These are phyloP conservation scores for Semotilus atromaculatus DNA, from an alignment of 2,797 vertebrate genomes.

Conservation along the genomic window DNA sequence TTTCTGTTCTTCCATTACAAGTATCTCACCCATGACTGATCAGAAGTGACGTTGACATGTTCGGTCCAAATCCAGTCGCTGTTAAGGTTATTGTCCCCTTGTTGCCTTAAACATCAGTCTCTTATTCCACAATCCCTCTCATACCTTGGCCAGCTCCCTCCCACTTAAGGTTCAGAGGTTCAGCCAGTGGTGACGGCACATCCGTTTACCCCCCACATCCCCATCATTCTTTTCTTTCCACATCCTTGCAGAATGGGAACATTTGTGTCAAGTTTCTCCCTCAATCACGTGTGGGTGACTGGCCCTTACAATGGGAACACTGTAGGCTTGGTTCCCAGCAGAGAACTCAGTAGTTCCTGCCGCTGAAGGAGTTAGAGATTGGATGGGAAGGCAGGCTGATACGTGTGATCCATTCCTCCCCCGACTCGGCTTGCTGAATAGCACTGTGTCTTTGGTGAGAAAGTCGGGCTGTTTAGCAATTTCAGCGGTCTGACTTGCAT, in stretches of 20 bases:
- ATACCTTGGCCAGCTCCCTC: conserved; percentile 20
- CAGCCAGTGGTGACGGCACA: conserved; percentile 28
- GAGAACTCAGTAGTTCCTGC: conserved; percentile 48
- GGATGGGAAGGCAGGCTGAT: conserved; percentile 44
- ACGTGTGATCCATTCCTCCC: conserved; percentile 50
- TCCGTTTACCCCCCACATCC: conserved; percentile 27
- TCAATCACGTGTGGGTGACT: conserved; percentile 67
- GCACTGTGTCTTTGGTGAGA: conserved; percentile 49
- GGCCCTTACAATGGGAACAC: conserved; percentile 72
- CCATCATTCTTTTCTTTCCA: conserved; percentile 38
- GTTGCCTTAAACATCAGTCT: background rate
- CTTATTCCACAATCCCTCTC: conserved; percentile 23
- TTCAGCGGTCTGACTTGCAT: conserved; percentile 14
- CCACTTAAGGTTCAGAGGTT: conserved; percentile 42
- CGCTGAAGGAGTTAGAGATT: conserved; percentile 44
- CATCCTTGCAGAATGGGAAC: conserved; percentile 44
- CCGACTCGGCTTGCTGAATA: conserved; percentile 38
- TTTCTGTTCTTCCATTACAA: background rate
- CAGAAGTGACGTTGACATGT: conserved; percentile 38
- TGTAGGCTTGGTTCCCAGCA: conserved; percentile 63
- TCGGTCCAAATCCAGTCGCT: conserved; percentile 45
- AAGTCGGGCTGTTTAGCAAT: conserved; percentile 15
- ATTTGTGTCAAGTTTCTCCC: conserved; percentile 52
- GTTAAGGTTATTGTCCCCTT: conserved; percentile 33
- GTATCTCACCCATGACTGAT: conserved; percentile 5